Base-by-base conservation (phyloP, 2,113 vertebrate genomes). In the Pseudopodoces humilis region DNA sequence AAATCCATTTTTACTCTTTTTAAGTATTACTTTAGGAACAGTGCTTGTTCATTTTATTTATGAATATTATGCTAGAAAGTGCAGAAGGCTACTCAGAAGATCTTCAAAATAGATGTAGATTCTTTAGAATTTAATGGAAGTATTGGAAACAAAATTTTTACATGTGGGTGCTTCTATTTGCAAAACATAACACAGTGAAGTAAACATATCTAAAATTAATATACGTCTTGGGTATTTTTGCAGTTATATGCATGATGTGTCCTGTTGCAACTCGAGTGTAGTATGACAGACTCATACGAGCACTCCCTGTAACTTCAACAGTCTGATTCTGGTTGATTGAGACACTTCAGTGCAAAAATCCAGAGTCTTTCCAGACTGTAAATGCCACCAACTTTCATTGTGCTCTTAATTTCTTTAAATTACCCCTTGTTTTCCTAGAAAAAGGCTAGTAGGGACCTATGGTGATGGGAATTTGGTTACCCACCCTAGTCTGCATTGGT, bases 241-340 rank as follows among this genome's bases (percentile, higher is more conserved):
- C 31, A 25, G 30, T 46, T 43, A 18, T 5, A 30, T 79, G 56
- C 11, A 2, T 25, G 31, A 23, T 4, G 5, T 23, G 15, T 25
- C 43, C 47, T 53, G 21, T 47, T 80, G 37, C 7, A 6, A 39
- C 39, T 62, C 31, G 19, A 7, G 17, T 11, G 25, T 30, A 13
- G 6, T 3, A 28, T 0, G 5, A 7, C 3, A 16, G 49, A 37
- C 33, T 69, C 20, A 12, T 60, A 23, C 0, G 2, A 6, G 33
- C 28, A 8, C 30, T 46, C 18, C 2, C 23, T 52, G 47, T 71
- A 35, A 49, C 23, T 47, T 55, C 47, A 28, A 4, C 24, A 31
- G 22, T 41, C 16, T 70, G 55, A 37, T 41, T 79, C 39, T 55
- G 35, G 8, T 37, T 79, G 56, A 31, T 27, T 2, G 56, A 71